Percentiles rank a stretch among this genome's conserved stretches.
Evolutionary conservation across 2,888 invertebrate species (phyloP).

Genomic region (Phortica magna): DNA sequence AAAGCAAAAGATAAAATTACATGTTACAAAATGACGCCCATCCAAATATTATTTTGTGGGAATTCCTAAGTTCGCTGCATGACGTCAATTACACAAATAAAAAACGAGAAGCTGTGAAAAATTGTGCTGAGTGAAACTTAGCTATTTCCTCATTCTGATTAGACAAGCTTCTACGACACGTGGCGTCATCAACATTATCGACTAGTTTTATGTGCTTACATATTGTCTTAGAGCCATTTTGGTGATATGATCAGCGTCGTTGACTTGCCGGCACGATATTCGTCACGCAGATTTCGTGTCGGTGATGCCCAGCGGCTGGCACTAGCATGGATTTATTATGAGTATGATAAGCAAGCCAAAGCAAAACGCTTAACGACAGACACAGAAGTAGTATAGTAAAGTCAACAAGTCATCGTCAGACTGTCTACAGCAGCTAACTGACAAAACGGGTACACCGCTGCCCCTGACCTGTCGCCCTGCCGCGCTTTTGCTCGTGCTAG

Average conservation of each 20-base stretch:
- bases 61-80: neutral
- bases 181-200: neutral
- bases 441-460: neutral
- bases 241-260: conserved; percentile 11
- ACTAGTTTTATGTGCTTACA: too few species aligned
- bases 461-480: neutral
- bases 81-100: neutral
- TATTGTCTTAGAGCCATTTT: neutral
- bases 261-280: conserved; percentile 9
- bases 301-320: conserved; percentile 10
- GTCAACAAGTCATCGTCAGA: neutral
- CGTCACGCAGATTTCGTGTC: conserved; percentile 16
- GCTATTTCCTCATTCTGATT: conserved; percentile 3
- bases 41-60: neutral
- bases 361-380: too few species aligned
- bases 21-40: neutral
- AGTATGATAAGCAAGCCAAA: neutral
- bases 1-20: neutral
- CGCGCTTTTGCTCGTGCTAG: neutral
- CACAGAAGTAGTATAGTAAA: neutral
- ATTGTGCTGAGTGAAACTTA: neutral
- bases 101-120: neutral
- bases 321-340: neutral
- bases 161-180: neutral
- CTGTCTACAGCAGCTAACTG: conserved; percentile 8